Base-by-base conservation (phyloP, 2,888 invertebrate genomes). In the Calameuta pallipes region DNA sequence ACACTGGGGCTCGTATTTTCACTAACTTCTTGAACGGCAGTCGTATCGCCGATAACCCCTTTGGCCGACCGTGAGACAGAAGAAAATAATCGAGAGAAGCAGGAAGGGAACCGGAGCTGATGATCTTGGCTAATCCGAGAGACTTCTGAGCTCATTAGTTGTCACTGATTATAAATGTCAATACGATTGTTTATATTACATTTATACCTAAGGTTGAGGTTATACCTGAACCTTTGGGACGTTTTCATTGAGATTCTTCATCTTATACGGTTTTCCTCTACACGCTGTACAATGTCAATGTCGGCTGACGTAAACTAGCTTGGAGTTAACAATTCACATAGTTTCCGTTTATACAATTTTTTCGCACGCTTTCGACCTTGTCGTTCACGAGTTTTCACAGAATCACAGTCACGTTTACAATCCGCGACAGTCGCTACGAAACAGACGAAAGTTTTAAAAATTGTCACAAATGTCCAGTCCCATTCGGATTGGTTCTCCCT, bases 1-100 rank as follows among this genome's bases (percentile, higher is more conserved):
- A 79, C 76, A 79, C 74, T 76, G n/a, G 23, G n/a, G 23, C 74
- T 36, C 68, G 33, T 74, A 77, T 76, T 31, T 78, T 76, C 35
- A 71, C 73, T 41, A 41, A 34, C 11, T 73, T 69, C n/a, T 77
- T 56, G 69, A 23, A 73, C 78, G 56, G 15, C 56, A 23, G 56
- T 56, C 56, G 9, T 56, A 31, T 69, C 23, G 41, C 56, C 76
- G 76, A 76, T 79, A 77, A 79, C 79, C 79, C 69, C 12, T 3
- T 74, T 74, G 2, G 34, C 73, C 56, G 56, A 23, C 6, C 56
- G 23, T 0, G 56, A 2, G 23, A 23, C 56, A 56, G 56, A 56
- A 9, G 9, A 23, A 56, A 23, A 56, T 23, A 56, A 23, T 56
- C 23, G 9, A 56, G 56, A 23, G 56, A 56, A 56, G 9, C 9